Evolutionary conservation across 2,113 vertebrate species (phyloP).

Genomic region (Suricata suricatta): DNA sequence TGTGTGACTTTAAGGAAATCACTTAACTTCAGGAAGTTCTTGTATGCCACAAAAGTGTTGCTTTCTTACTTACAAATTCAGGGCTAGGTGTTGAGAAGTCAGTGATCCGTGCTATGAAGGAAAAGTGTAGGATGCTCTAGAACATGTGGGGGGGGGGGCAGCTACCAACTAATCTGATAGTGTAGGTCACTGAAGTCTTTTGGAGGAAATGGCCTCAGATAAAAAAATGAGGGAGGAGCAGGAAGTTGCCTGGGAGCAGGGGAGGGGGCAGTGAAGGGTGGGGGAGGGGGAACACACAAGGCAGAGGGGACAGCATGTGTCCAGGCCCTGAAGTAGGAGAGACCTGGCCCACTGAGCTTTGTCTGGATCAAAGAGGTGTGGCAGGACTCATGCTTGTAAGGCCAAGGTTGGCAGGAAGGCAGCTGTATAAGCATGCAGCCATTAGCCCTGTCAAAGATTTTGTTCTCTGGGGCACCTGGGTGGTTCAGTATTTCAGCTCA

Average conservation of each 20-base stretch:
- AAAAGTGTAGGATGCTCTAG: background rate
- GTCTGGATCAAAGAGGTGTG: background rate
- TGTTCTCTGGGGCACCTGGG: background rate
- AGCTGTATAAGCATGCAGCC: no score
- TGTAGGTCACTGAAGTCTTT: background rate
- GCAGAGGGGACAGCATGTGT: background rate
- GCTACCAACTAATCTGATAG: background rate
- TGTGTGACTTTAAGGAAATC: background rate
- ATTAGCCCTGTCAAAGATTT: background rate
- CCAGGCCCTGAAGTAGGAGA: background rate
- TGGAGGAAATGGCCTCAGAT: background rate
- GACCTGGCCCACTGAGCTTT: background rate
- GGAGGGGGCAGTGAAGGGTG: rapidly evolving
- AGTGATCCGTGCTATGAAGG: background rate
- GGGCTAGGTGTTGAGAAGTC: background rate
- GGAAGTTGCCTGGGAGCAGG: background rate
- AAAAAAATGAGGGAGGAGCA: background rate
- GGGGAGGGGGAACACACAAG: background rate
- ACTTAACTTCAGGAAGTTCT: background rate
- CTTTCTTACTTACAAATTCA: background rate
- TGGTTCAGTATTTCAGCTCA: no score
- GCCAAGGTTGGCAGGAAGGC: background rate
- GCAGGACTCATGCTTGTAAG: background rate
- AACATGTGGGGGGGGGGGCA: background rate
- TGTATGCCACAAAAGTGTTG: background rate